Evolutionary conservation across 1,140 invertebrate species (phyloP), one percentile per base, ranked within the genome.

Genomic region (Drosophila pruinosa): DNA sequence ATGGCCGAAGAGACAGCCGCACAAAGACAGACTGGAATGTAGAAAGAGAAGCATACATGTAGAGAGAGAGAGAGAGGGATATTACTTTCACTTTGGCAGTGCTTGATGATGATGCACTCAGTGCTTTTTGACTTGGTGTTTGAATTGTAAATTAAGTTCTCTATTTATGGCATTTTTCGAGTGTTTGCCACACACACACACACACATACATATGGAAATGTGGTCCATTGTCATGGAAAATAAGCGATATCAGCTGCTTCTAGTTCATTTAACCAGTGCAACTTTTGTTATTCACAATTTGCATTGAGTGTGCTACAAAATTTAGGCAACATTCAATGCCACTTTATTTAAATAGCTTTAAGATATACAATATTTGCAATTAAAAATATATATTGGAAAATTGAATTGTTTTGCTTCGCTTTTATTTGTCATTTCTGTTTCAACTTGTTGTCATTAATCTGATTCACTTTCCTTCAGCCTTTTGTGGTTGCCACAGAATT

Each of bases 61-160:
- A 50, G 15, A 31, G 14, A 39, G 48, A 39, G 28, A 12, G 4
- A 19, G 22, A 0, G n/a, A 21, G 21, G 8, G 26, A 21, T 14
- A 3, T 65, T 48, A 70, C 67, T 64, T 70, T 70, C 59, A 64
- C 67, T 70, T 63, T 34, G 48, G 15, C 24, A 17, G 5, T 34
- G 26, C n/a, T 21, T n/a, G 43, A 12, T 10, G 5, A 22, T 61
- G 34, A 8, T 62, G 45, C 34, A 28, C 34, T 41, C 53, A 56
- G n/a, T 14, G 10, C 10, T 43, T 53, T 14, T n/a, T 12, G 8
- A 43, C 22, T 26, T 62, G 15, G 24, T 56, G 10, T 58, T 45
- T 58, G 56, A 58, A 58, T 47, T 58, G 56, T 31, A 58, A 58
- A 58, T 58, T 14, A 47, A 45, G 22, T 24, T 45, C 24, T 31